Conservation (phyloP, 2,113 vertebrate species). For the Cepphus grylle region DNA sequence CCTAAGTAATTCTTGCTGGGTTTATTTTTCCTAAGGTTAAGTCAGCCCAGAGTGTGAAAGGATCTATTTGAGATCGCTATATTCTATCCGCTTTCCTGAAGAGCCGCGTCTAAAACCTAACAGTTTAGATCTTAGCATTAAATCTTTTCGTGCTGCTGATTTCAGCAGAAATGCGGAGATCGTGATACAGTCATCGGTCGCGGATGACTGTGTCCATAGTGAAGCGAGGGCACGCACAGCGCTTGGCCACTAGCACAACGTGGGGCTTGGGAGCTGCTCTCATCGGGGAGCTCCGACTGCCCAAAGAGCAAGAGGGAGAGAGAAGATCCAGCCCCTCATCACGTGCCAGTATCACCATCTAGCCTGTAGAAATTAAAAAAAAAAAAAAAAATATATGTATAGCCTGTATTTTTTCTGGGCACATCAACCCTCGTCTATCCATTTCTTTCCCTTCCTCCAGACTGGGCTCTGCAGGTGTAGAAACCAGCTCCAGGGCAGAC, state of each 20-base stretch:
- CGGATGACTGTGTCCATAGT: neutral
- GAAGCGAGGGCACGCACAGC: neutral
- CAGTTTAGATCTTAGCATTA: neutral
- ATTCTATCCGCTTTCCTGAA: neutral
- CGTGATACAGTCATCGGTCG: neutral
- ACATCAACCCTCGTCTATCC: neutral
- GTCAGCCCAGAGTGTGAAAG: neutral
- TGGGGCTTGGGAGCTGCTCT: neutral
- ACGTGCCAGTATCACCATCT: neutral
- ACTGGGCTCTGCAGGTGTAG: neutral
- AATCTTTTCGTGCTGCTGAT: neutral
- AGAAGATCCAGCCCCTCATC: neutral
- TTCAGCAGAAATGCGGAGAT: neutral
- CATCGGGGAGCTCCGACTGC: neutral
- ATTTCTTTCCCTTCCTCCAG: neutral
- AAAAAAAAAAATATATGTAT: too few relatives aligned
- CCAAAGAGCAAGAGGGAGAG: neutral
- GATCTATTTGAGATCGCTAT: neutral
- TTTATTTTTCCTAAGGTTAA: neutral
- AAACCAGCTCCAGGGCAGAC: neutral
- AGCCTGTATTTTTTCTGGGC: neutral
- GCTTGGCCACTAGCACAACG: neutral
- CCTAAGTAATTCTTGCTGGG: neutral
- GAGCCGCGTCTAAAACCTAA: neutral
- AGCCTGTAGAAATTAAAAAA: neutral